A percentile compares a stretch with the other conserved stretches of the same genome.
These are phyloP conservation scores for Oenanthe oenanthe DNA, from an alignment of 2,113 vertebrate species.

Conservation along the genomic window DNA sequence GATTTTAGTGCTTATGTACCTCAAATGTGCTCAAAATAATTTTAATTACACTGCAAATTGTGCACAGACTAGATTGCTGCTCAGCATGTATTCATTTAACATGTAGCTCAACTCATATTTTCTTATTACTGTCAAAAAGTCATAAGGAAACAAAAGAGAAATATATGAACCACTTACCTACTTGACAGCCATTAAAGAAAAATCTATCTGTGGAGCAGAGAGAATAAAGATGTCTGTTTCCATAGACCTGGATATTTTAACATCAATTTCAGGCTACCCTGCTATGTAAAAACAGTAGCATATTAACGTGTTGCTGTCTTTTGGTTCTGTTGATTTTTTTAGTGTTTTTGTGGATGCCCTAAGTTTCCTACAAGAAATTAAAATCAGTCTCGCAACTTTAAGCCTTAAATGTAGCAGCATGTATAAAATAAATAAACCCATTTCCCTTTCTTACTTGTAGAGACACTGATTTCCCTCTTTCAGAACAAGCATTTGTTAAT, in stretches of 20 bases:
- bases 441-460: neutral
- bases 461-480: neutral
- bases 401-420: neutral
- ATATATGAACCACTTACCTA: neutral
- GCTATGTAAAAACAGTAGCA: neutral
- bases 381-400: neutral
- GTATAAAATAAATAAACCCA: neutral
- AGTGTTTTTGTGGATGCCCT: neutral
- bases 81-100: neutral
- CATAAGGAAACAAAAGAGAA: neutral
- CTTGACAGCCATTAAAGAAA: neutral
- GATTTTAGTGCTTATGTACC: neutral
- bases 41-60: neutral
- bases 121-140: neutral
- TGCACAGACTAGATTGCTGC: neutral
- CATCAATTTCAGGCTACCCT: neutral
- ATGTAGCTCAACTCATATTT: neutral
- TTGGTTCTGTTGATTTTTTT: neutral
- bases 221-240: neutral
- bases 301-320: neutral
- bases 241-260: neutral
- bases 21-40: neutral
- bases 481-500: conserved; percentile 44
- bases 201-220: neutral
- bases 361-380: neutral